A percentile compares a stretch with the other conserved stretches of the same genome.
Evolutionary conservation across 2,888 invertebrate genomes (phyloP).

Genomic region (Holacanthella duospinosa): DNA sequence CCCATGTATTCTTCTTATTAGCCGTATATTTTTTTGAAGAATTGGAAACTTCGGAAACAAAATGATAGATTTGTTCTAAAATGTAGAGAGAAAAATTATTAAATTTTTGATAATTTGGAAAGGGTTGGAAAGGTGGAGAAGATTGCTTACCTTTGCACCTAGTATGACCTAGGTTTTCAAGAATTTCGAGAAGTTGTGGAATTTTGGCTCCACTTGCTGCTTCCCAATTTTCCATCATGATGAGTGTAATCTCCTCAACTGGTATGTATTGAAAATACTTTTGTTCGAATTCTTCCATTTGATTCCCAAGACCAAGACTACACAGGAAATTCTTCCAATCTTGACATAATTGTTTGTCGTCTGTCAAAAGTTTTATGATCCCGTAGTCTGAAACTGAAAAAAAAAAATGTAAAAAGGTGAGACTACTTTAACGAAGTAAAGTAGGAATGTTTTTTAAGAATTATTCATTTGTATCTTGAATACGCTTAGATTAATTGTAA

Average conservation of each 20-base stretch:
- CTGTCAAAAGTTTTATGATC: not conserved
- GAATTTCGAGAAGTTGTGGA: not conserved
- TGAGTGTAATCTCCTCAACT: not conserved
- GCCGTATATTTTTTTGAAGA: too few relatives aligned
- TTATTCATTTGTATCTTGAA: too few relatives aligned
- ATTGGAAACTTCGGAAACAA: not conserved
- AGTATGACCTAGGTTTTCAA: not conserved
- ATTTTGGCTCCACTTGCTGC: not conserved
- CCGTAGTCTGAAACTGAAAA: constrained; percentile 1
- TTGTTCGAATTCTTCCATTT: not conserved
- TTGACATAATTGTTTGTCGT: not conserved
- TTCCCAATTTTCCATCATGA: not conserved
- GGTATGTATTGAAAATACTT: not conserved
- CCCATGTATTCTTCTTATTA: too few relatives aligned
- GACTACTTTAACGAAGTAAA: too few relatives aligned
- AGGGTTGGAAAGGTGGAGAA: too few relatives aligned
- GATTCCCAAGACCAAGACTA: not conserved
- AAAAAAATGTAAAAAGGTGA: too few relatives aligned
- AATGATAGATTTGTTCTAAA: not conserved
- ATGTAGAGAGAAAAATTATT: not conserved
- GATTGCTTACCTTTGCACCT: not conserved
- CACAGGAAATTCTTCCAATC: not conserved
- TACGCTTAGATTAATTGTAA: too few relatives aligned
- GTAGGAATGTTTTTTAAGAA: too few relatives aligned
- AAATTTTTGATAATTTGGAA: not conserved